These are phyloP conservation scores for Panthera leo DNA, from an alignment of 2,113 vertebrate genomes.

Conservation along the genomic window DNA sequence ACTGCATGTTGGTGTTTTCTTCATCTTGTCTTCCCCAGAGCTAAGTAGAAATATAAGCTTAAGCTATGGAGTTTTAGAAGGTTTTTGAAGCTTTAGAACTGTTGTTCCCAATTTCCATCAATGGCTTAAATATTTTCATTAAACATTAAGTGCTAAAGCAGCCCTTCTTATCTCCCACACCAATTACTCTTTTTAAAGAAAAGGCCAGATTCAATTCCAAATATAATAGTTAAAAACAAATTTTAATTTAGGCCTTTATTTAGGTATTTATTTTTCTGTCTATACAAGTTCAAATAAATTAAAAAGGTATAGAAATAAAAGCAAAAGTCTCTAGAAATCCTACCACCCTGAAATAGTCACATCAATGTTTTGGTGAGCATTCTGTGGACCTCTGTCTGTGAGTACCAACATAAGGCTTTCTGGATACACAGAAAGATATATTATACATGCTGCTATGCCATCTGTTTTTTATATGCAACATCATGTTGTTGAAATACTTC, in stretches of 20 bases:
- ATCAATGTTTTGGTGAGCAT: constrained; percentile 4
- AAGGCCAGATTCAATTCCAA: neutral
- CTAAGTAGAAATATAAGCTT: neutral
- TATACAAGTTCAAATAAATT: neutral
- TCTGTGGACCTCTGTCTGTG: constrained; percentile 5
- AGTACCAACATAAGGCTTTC: constrained; percentile 51
- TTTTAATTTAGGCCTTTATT: constrained; percentile 12
- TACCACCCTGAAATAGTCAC: neutral
- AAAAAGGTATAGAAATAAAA: neutral
- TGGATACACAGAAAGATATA: constrained; percentile 33
- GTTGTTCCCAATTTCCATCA: neutral
- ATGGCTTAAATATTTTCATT: neutral
- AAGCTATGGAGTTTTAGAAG: neutral
- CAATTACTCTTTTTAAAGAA: neutral
- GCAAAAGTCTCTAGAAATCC: constrained; percentile 47
- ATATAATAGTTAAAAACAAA: constrained; percentile 24
- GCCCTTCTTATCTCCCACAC: neutral
- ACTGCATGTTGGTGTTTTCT: neutral
- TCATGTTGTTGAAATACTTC: constrained; percentile 42
- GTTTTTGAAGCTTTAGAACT: neutral
- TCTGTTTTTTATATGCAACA: constrained; percentile 53
- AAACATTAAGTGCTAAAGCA: neutral
- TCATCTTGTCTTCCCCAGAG: neutral
- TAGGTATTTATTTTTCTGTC: constrained; percentile 1
- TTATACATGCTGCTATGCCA: constrained; percentile 35